These are phyloP conservation scores for Belgica antarctica DNA, from an alignment of 2,888 invertebrate genomes.

Conservation along the genomic window DNA sequence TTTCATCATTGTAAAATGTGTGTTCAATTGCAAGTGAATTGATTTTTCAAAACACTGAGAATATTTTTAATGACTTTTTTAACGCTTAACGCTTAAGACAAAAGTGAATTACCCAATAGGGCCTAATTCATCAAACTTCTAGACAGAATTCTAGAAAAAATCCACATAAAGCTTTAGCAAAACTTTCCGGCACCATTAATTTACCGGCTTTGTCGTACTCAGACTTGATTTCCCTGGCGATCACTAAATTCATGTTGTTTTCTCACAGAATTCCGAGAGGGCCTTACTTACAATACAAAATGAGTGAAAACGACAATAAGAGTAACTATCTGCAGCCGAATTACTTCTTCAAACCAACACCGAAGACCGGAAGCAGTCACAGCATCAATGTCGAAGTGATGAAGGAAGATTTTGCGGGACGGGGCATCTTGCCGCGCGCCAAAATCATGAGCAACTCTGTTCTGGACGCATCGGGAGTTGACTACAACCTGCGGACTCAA, in stretches of 20 bases:
- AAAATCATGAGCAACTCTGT: slow-evolving; percentile 38
- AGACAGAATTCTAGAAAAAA: background rate
- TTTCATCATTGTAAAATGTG: too few relatives aligned
- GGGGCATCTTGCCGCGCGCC: slow-evolving; percentile 29
- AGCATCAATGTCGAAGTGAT: background rate
- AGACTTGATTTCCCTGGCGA: background rate
- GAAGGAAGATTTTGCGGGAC: background rate
- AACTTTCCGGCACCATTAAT: background rate
- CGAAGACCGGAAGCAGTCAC: background rate
- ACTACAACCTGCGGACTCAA: slow-evolving; percentile 42
- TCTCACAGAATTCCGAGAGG: slow-evolving; percentile 47
- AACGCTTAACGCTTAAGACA: too few relatives aligned
- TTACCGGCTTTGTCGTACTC: too few relatives aligned
- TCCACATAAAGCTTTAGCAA: background rate
- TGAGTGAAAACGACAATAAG: slow-evolving; percentile 47
- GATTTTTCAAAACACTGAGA: too few relatives aligned
- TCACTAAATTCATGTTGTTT: background rate
- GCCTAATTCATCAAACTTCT: too few relatives aligned
- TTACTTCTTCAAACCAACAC: slow-evolving; percentile 28
- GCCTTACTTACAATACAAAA: slow-evolving; percentile 48
- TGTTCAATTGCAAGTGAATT: too few relatives aligned
- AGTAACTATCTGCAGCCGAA: slow-evolving; percentile 42
- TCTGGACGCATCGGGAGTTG: slow-evolving; percentile 32
- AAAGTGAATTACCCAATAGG: too few relatives aligned
- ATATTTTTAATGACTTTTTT: too few relatives aligned